Percentiles rank a stretch among this genome's conserved stretches.
Conservation (phyloP, 2,797 vertebrate genomes). For the Chloroceryle inda region DNA sequence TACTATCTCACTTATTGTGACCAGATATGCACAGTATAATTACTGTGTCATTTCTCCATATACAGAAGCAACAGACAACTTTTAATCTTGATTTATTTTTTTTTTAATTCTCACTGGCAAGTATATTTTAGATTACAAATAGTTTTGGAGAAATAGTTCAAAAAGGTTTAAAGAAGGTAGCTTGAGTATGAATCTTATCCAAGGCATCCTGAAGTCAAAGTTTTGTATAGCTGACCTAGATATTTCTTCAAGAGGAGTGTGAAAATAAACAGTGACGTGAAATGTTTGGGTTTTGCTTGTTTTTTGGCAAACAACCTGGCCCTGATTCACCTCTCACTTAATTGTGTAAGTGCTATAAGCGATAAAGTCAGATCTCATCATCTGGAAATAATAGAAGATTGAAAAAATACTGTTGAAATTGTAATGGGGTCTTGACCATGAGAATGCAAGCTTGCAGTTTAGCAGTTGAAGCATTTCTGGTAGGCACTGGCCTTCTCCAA, state of each 20-base stretch:
- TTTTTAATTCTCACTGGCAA: background rate
- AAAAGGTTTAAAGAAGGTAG: slow-evolving; percentile 13
- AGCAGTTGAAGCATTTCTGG: background rate
- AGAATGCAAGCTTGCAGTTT: background rate
- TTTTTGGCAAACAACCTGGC: slow-evolving; percentile 63
- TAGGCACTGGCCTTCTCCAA: background rate
- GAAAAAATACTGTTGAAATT: slow-evolving; percentile 14
- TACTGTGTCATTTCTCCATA: background rate
- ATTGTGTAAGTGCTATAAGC: slow-evolving; percentile 39
- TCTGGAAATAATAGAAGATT: slow-evolving; percentile 60
- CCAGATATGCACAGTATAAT: background rate
- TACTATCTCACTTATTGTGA: background rate
- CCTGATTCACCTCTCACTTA: slow-evolving; percentile 63
- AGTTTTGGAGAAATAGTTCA: background rate
- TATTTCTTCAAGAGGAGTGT: slow-evolving; percentile 49
- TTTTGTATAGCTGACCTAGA: slow-evolving; percentile 5
- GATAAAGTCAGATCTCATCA: slow-evolving; percentile 54
- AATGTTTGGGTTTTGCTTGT: slow-evolving; percentile 55
- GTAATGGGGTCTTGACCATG: background rate
- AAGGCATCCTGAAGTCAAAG: slow-evolving; percentile 9
- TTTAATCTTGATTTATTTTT: background rate
- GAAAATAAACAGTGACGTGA: slow-evolving; percentile 64
- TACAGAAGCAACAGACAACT: background rate
- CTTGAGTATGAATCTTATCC: background rate
- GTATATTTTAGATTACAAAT: background rate